phyloP scores from a whole-genome alignment of 2,888 invertebrate species.

The Heliconius ethilla region DNA sequence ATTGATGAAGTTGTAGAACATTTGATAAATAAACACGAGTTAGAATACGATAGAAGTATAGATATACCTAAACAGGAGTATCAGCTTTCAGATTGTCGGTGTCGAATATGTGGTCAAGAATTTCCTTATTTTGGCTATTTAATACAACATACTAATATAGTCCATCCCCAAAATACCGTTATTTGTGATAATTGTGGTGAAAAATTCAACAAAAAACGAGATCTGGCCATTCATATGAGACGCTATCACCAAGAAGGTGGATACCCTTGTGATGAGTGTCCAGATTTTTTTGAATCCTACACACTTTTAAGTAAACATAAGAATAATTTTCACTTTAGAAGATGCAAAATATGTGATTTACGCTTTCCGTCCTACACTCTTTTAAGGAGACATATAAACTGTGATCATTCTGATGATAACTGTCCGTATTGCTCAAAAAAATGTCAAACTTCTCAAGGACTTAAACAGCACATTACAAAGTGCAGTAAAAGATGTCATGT shows the following conservation, averaged over 20 bases:
- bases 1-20: constrained; percentile 65
- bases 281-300: constrained; percentile 55
- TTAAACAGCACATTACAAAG: constrained; percentile 62
- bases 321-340: constrained; percentile 60
- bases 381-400: constrained; percentile 59
- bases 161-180: constrained; percentile 62
- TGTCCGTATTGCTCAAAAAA: constrained; percentile 66
- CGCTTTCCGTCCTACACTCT: constrained; percentile 58
- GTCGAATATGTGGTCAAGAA: constrained; percentile 61
- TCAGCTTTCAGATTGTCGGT: constrained; percentile 60
- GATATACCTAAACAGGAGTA: constrained; percentile 65
- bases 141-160: constrained; percentile 62
- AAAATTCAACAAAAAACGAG: constrained; percentile 63
- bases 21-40: constrained; percentile 62
- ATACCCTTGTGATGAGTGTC: constrained; percentile 64
- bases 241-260: constrained; percentile 61
- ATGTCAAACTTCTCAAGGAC: constrained; percentile 60
- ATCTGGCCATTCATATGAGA: constrained; percentile 61
- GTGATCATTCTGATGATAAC: constrained; percentile 59
- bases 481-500: constrained; percentile 60
- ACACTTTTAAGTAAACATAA: constrained; percentile 55
- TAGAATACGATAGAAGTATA: constrained; percentile 63
- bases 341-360: constrained; percentile 61
- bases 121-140: constrained; percentile 64
- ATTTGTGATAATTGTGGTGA: constrained; percentile 67